phyloP scores from a whole-genome alignment of 2,888 invertebrate species.

The Eupsilia transversa region DNA sequence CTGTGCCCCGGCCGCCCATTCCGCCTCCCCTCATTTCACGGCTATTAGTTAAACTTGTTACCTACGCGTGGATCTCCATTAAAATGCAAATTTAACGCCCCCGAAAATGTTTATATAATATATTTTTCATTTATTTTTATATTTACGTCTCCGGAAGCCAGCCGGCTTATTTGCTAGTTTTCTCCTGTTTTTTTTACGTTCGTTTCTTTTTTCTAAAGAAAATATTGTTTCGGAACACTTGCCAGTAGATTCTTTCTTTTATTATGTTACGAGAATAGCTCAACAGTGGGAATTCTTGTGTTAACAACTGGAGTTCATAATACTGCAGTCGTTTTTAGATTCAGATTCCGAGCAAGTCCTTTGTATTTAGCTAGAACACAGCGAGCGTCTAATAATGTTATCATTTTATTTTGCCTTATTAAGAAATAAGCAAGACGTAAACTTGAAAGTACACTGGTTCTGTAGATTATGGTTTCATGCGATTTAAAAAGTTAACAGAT shows the following conservation, averaged over 20 bases:
- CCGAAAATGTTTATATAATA: conserved; percentile 87
- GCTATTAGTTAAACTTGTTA: conserved; percentile 90
- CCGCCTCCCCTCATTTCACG: conserved; percentile 86
- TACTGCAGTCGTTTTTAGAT: conserved; percentile 41
- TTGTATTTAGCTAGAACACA: conserved; percentile 32
- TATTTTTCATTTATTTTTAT: conserved; percentile 82
- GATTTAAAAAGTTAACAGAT: conserved; percentile 4
- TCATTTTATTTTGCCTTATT: conserved; percentile 15
- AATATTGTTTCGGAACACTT: conserved; percentile 52
- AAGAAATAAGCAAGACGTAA: conserved; percentile 1
- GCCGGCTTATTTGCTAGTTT: conserved; percentile 61
- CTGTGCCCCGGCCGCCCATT: conserved; percentile 65
- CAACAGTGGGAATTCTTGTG: conserved; percentile 47
- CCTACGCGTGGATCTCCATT: conserved; percentile 88
- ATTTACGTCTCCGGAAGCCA: conserved; percentile 63
- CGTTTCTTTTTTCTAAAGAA: conserved; percentile 47
- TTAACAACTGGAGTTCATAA: conserved; percentile 47
- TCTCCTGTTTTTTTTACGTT: conserved; percentile 43
- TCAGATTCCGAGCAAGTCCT: conserved; percentile 32
- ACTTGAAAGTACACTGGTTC: neutral
- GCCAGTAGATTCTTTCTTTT: conserved; percentile 58
- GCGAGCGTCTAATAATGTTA: conserved; percentile 16
- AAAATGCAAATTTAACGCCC: conserved; percentile 89
- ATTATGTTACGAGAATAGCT: conserved; percentile 55
- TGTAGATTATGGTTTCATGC: neutral